Evolutionary conservation across 2,888 invertebrate genomes (phyloP), one percentile per base, ranked within the genome.

Genomic region (Meloe dianella): DNA sequence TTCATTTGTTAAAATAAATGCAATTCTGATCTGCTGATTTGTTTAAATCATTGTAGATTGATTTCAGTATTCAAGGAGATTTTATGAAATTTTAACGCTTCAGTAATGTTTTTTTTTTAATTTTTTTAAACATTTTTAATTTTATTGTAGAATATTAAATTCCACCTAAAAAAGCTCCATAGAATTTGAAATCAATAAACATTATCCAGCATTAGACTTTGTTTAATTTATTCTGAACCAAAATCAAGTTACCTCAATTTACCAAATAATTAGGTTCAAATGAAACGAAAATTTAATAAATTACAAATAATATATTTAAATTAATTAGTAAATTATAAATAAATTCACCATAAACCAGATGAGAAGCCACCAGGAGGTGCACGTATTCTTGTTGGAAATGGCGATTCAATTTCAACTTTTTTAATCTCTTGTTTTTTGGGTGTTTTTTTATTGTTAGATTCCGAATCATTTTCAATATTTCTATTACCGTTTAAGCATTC

Each of bases 11-110:
- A 75, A 74, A 75, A 77, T 77, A 76, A 76, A 77, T 74, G 79
- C 81, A 83, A 82, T 82, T 83, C 82, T 82, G 82, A 83, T 79
- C 81, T 82, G 82, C 82, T 81, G 80, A 79, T 77, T 76, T 74
- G 74, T 77, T 77, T 73, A 74, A 76, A 27, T 74, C 72, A 69
- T 76, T 75, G 81, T 81, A 80, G 78, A 82, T 83, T 83, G 83
- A 83, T 83, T 83, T 82, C 83, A 82, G 77, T 80, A 81, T 83
- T 83, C 80, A 76, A 74, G 77, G 75, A 79, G 75, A 67, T 72
- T 71, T 70, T 73, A 64, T 59, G 63, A 67, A 71, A 69, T 68
- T 64, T 60, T 64, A 58, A 32, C 63, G 47, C 65, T 59, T 32
- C 22, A 57, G 60, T 64, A 22, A 66, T 61, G 63, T 38, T 57